Base-by-base conservation (phyloP, 2,113 vertebrate genomes). In the Nannobrachium achirus region DNA sequence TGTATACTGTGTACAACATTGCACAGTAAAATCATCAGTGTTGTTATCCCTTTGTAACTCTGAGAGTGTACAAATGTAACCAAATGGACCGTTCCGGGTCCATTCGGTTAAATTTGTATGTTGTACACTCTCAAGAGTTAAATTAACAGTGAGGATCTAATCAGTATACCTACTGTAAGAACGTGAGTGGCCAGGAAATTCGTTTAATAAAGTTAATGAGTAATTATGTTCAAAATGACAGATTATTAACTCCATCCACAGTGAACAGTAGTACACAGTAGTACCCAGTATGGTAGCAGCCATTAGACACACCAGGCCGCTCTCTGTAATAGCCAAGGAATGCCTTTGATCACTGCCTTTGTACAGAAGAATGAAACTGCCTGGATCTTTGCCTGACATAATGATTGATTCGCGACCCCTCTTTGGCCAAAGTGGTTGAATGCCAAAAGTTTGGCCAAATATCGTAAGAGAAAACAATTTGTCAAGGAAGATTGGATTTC, bases 151-250 rank as follows among this genome's bases (percentile, higher is more conserved):
- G 25, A 4, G 25, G 25, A 4, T 25, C 25, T n/a, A 25, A 2
- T 2, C 25, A 25, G 4, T 25, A 4, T 25, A 25, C 25, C 25
- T 25, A 25, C 2, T 25, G 25, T 4, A 25, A 8, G 7, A 52
- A 10, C 5, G 18, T n/a, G 3, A 20, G 51, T 53, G 19, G 14
- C 45, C 14, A 3, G 51, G 51, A 53, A 53, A 10, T 51, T 51
- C 15, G n/a, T 53, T 20, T 20, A 53, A 20, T 53, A 53, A 19
- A 53, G 51, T 53, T 53, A 53, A 53, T 53, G 9, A 18, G 9
- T 25, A 25, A 25, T 25, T 25, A 25, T 25, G 25, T 25, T 25
- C 25, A 25, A 25, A 25, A 25, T 52, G 8, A 52, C 15, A 18
- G 48, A 4, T 4, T 11, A 3, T 51, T 16, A 9, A 53, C 19